A percentile compares a stretch with the other conserved stretches of the same genome.
phyloP scores from a whole-genome alignment of 2,113 vertebrate species.

The Strix aluco region DNA sequence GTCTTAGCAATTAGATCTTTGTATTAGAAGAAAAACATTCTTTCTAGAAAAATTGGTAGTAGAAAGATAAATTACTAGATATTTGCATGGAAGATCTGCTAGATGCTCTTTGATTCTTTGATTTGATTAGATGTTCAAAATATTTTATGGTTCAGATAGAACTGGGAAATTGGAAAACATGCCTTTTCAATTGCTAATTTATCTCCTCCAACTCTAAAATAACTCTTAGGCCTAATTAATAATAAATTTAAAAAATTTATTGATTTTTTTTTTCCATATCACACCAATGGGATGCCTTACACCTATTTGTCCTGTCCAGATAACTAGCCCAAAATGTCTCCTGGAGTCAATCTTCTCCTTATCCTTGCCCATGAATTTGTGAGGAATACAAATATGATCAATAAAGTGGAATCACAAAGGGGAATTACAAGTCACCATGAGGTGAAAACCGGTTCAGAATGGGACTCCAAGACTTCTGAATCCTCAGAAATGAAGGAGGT shows the following conservation, averaged over 20 bases:
- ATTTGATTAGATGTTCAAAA: background rate
- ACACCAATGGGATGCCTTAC: background rate
- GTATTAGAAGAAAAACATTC: background rate
- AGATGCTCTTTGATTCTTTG: background rate
- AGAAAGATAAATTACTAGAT: background rate
- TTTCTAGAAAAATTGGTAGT: background rate
- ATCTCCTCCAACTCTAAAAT: background rate
- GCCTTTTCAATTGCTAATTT: background rate
- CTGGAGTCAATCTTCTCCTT: background rate
- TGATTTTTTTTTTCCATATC: background rate
- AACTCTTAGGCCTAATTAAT: background rate
- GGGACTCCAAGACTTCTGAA: background rate
- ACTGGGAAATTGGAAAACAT: background rate
- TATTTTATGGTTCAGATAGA: background rate
- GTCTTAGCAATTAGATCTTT: background rate
- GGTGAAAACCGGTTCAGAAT: background rate
- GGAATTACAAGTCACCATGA: background rate
- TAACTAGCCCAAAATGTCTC: background rate
- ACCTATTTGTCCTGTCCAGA: background rate
- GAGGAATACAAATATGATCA: background rate
- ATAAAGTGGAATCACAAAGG: background rate
- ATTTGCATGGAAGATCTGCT: background rate
- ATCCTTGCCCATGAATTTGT: background rate
- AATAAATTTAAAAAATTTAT: background rate
- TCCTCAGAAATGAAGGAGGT: background rate